Conservation (phyloP, 2,888 invertebrate species). For the Dynastes grantii region DNA sequence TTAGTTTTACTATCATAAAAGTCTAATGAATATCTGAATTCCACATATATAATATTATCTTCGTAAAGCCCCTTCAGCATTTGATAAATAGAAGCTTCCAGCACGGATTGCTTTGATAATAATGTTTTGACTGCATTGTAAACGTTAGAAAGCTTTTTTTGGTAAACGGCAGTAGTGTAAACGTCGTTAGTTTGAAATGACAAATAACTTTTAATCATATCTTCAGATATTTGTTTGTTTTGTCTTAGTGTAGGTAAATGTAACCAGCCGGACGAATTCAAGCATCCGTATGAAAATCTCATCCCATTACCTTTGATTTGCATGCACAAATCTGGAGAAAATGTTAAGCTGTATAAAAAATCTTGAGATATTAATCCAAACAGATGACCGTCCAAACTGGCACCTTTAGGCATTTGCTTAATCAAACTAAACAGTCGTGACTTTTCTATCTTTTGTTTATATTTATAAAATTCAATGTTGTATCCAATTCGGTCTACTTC, state of each 20-base stretch:
- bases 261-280: conserved; percentile 74
- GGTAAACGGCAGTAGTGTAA: neutral
- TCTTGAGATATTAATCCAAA: conserved; percentile 76
- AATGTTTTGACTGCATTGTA: conserved; percentile 70
- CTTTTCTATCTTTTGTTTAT: conserved; percentile 70
- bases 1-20: conserved; percentile 63
- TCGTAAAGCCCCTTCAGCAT: conserved; percentile 74
- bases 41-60: conserved; percentile 78
- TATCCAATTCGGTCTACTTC: neutral
- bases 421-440: conserved; percentile 80
- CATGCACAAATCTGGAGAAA: conserved; percentile 74
- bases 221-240: conserved; percentile 8
- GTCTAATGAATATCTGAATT: conserved; percentile 69
- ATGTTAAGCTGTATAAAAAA: conserved; percentile 77
- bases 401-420: conserved; percentile 82
- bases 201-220: conserved; percentile 12
- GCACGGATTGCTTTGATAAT: conserved; percentile 72
- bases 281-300: conserved; percentile 74
- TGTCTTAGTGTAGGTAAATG: conserved; percentile 9
- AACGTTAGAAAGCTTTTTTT: conserved; percentile 61
- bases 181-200: conserved; percentile 1
- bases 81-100: conserved; percentile 73
- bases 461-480: conserved; percentile 10
- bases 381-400: conserved; percentile 80
- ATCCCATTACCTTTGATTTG: conserved; percentile 57